These are phyloP conservation scores for Siderastrea radians DNA, from an alignment of 92 coral and sea anemone genomes.

Conservation along the genomic window DNA sequence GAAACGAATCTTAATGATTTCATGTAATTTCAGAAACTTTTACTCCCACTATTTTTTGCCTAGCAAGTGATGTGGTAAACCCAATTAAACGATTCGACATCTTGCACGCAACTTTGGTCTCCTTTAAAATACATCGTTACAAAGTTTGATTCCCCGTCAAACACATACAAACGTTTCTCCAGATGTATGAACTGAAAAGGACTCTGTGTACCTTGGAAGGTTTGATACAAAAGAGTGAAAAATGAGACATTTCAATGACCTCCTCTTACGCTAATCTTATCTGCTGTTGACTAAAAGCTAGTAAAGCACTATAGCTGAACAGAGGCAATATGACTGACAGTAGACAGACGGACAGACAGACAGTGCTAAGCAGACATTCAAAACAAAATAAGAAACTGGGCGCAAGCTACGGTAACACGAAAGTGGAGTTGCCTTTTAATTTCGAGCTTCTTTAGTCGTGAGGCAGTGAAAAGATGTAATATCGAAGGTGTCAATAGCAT, in stretches of 20 bases:
- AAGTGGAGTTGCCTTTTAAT: not conserved
- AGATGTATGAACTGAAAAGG: not conserved
- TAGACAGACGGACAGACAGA: slow-evolving; percentile 4
- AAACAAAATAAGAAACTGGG: not conserved
- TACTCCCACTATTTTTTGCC: not conserved
- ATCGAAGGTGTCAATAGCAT: slow-evolving; percentile 25
- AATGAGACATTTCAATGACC: not conserved
- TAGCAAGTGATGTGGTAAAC: not conserved
- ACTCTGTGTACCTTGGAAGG: not conserved
- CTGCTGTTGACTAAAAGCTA: not conserved
- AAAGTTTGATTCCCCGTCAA: too few relatives aligned
- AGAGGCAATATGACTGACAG: not conserved
- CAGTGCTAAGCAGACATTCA: not conserved
- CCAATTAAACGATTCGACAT: not conserved
- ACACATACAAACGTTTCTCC: not conserved
- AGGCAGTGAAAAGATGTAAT: slow-evolving; percentile 2
- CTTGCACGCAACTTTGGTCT: slow-evolving; percentile 6
- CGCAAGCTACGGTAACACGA: not conserved
- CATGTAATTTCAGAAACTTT: not conserved
- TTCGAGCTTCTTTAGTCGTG: not conserved
- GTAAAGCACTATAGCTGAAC: too few relatives aligned
- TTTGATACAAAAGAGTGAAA: not conserved
- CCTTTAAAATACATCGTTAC: not conserved
- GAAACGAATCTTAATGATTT: not conserved
- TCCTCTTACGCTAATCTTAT: not conserved